Evolutionary conservation across 2,113 vertebrate species (phyloP), one percentile per base, ranked within the genome.

Genomic region (Sylvietta virens): DNA sequence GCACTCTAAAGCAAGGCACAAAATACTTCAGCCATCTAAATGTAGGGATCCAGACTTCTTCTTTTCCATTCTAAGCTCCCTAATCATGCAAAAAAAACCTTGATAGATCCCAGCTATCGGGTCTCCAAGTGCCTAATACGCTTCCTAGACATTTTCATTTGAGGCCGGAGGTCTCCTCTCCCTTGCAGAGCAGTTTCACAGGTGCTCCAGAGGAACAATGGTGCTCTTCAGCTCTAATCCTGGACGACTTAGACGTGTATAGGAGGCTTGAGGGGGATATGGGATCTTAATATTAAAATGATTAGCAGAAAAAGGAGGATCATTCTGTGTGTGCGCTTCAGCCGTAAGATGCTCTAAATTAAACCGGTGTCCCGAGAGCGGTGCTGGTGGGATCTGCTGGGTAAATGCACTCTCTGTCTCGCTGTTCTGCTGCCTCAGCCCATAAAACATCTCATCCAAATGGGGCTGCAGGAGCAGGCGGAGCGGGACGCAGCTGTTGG

Each of bases 271-370:
- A 82, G 89, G 44, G 90, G 95, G 84, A 85, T 92, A 92, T 82
- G 93, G 94, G 94, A 88, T 95, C 95, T 95, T 91, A 94, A 96
- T 95, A 96, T 95, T 84, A 92, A 95, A 93, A 94, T 79, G 82
- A 94, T 88, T 88, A 91, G 91, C 39, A 80, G 90, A 65, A 94
- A 83, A 93, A 91, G 79, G 82, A 93, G 92, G 93, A 84, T 95
- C 84, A 74, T 65, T 90, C 87, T 58, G 56, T 65, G 76, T 51
- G 84, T 33, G 74, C 27, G 5, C 80, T 77, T 95, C 64, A 53
- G 78, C 72, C 53, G 86, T 79, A 80, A 94, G 88, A 76, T 54
- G 69, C 90, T 94, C 65, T 96, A 89, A 94, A 95, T 95, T 84
- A 93, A 95, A 94, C 39, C 12, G 21, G 56, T 69, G 37, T 91